These are phyloP conservation scores for Aldabrachelys gigantea DNA, from an alignment of 2,113 vertebrate species.

Conservation along the genomic window DNA sequence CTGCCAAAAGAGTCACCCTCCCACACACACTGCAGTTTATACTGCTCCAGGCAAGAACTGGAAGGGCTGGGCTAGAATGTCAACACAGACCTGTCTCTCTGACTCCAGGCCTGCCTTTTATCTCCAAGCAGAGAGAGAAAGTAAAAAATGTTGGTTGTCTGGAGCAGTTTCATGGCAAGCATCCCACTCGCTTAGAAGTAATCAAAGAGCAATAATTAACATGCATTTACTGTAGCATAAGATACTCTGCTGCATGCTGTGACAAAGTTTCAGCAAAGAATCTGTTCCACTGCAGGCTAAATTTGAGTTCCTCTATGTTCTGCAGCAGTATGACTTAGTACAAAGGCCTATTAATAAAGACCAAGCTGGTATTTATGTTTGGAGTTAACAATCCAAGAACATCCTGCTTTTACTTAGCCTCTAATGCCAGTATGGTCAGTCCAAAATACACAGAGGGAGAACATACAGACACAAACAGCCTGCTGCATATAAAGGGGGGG, in stretches of 20 bases:
- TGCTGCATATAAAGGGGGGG: slow-evolving; percentile 43
- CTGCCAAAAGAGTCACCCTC: slow-evolving; percentile 74
- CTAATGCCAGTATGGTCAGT: fast-evolving
- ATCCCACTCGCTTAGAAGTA: slow-evolving; percentile 72
- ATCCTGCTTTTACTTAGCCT: not conserved
- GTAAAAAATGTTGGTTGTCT: slow-evolving; percentile 63
- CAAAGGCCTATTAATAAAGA: slow-evolving; percentile 46
- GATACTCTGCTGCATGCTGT: slow-evolving; percentile 70
- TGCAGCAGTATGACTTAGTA: slow-evolving; percentile 47
- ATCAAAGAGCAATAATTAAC: slow-evolving; percentile 78
- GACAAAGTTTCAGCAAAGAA: slow-evolving; percentile 74
- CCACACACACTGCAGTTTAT: slow-evolving; percentile 75
- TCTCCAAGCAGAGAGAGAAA: slow-evolving; percentile 44
- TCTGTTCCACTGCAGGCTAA: slow-evolving; percentile 69
- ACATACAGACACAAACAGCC: not conserved
- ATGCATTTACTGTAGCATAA: slow-evolving; percentile 62
- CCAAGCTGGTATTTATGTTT: slow-evolving; percentile 41
- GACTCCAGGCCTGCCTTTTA: slow-evolving; percentile 75
- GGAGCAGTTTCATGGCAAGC: slow-evolving; percentile 70
- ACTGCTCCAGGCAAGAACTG: slow-evolving; percentile 71
- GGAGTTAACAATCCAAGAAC: slow-evolving; percentile 56
- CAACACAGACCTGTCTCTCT: slow-evolving; percentile 68
- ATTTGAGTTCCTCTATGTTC: slow-evolving; percentile 65
- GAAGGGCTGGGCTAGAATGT: slow-evolving; percentile 68
- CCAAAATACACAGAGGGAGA: not conserved